Base-by-base conservation (phyloP, 2,113 vertebrate genomes). In the Ornithorhynchus anatinus region DNA sequence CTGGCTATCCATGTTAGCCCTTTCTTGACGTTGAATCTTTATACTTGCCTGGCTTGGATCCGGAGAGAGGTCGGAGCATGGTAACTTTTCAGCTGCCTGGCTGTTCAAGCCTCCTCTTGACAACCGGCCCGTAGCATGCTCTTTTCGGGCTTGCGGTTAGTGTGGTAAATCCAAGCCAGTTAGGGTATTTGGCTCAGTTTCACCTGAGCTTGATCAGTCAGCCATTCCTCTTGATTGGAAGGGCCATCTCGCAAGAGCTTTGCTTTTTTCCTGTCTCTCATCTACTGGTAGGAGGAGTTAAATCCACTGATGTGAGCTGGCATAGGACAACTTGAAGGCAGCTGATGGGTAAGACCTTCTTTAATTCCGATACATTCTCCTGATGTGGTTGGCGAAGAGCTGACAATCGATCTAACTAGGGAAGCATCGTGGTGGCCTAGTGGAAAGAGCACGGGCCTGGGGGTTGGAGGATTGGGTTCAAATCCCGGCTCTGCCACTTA, bases 271-370 rank as follows among this genome's bases (percentile, higher is more conserved):
- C 29, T 23, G 7, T 48, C 40, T 48, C n/a, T 19, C n/a, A 35
- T 42, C 17, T 37, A 7, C 57, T 73, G 9, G 25, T 53, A 69
- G 63, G 20, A 71, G 36, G 65, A 48, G 15, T 68, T 15, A 63
- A 22, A 52, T 4, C 31, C 69, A n/a, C 35, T 63, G 2, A 15
- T 38, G 51, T 13, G 14, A 12, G 6, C 22, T 62, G 23, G 7
- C 52, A 19, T 8, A n/a, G n/a, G 44, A 63, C 72, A 66, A 38
- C 20, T 67, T 36, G 54, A 50, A 31, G 17, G 66, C 72, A 78
- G 23, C 50, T 20, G 47, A 14, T 65, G 19, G 10, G 36, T 66
- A 45, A 64, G 20, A 39, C n/a, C 44, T 60, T 67, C 48, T 43
- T 77, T 75, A 65, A 57, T 64, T 29, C 27, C 60, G 47, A 32